Evolutionary conservation across 2,113 vertebrate species (phyloP).

Genomic region (Dasypus novemcinctus): DNA sequence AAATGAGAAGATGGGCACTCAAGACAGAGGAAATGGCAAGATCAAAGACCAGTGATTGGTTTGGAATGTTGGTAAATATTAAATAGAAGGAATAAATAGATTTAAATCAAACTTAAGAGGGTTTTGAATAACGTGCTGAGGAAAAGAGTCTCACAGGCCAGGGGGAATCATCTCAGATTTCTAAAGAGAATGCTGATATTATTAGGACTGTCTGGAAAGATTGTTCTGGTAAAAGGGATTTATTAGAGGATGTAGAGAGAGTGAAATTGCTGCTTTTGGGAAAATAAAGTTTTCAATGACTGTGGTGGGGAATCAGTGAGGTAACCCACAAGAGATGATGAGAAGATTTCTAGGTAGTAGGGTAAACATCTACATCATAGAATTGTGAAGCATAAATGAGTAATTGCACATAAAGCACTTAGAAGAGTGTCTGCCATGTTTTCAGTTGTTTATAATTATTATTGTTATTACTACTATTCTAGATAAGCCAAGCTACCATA

Average conservation of each 20-base stretch:
- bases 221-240: background rate
- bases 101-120: background rate
- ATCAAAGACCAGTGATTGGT: background rate
- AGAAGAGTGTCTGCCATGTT: background rate
- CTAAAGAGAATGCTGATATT: background rate
- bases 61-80: background rate
- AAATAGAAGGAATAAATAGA: background rate
- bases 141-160: background rate
- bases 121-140: background rate
- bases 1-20: background rate
- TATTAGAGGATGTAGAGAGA: background rate
- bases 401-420: background rate
- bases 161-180: background rate
- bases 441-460: background rate
- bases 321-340: background rate
- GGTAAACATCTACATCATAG: background rate
- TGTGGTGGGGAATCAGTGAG: background rate
- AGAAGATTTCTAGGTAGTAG: background rate
- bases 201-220: background rate
- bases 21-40: background rate
- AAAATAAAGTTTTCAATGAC: background rate
- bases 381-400: background rate
- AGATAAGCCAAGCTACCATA: background rate
- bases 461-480: background rate
- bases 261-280: background rate